Conservation (phyloP, 2,113 vertebrate genomes). For the Caracal caracal region DNA sequence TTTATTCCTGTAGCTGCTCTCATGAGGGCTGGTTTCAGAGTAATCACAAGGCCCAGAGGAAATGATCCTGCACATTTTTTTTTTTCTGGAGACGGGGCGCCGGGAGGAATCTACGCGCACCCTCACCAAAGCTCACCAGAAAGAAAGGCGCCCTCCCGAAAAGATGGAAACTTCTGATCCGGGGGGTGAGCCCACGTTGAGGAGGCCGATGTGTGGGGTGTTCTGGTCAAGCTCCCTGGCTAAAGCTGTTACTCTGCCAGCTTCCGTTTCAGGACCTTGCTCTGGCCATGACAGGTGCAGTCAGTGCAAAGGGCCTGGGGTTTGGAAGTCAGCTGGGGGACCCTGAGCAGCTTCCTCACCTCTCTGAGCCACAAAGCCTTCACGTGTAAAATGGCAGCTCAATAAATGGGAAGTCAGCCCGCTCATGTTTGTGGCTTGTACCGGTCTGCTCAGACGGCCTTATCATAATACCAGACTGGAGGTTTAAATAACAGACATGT, state of each 20-base stretch:
- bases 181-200: rapidly evolving
- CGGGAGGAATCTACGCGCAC: background rate
- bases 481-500: background rate
- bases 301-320: rapidly evolving
- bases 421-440: rapidly evolving
- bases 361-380: background rate
- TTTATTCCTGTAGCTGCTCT: background rate
- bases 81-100: background rate
- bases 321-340: background rate
- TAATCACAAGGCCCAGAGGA: background rate
- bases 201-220: rapidly evolving
- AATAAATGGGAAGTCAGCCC: background rate
- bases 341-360: rapidly evolving
- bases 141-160: background rate
- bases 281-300: rapidly evolving
- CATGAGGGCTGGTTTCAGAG: background rate
- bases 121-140: background rate
- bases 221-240: rapidly evolving
- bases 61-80: background rate
- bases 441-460: rapidly evolving
- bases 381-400: background rate
- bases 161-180: background rate
- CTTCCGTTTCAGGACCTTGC: rapidly evolving
- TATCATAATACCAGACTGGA: rapidly evolving
- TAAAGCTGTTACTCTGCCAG: rapidly evolving